Conservation (phyloP, 2,113 vertebrate genomes). For the Corynorhinus townsendii region DNA sequence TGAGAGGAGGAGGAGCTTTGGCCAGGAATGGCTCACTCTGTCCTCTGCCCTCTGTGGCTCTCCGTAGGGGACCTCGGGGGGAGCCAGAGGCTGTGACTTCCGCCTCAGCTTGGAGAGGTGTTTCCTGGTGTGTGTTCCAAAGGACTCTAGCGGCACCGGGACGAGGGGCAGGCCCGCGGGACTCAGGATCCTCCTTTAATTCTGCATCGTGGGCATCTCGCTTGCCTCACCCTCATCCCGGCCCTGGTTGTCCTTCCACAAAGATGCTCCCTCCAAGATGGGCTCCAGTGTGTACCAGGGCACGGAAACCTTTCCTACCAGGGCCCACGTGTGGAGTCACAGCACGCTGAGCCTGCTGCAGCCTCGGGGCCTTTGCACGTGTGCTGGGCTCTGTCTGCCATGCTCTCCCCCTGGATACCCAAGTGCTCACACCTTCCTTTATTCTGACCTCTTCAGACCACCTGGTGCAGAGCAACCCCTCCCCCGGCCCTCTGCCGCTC, state of each 20-base stretch:
- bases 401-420: not conserved
- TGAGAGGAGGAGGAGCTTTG: not conserved
- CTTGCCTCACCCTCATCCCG: not conserved
- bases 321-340: not conserved
- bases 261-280: rapidly evolving
- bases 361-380: not conserved
- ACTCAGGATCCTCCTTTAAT: too few relatives aligned
- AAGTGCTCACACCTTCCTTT: not conserved
- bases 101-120: rapidly evolving
- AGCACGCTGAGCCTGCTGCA: too few relatives aligned
- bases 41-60: not conserved
- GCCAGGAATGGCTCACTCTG: rapidly evolving
- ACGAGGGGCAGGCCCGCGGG: rapidly evolving
- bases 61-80: not conserved
- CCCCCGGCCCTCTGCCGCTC: not conserved
- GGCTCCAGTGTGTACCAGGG: not conserved
- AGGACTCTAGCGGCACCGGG: not conserved
- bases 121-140: not conserved
- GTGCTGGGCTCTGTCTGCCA: not conserved
- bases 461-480: too few relatives aligned
- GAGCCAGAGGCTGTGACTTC: not conserved
- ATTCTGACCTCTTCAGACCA: not conserved
- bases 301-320: rapidly evolving
- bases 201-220: rapidly evolving
- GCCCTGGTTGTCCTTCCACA: not conserved